Evolutionary conservation across 2,888 invertebrate genomes (phyloP), one percentile per base, ranked within the genome.

Genomic region (Agriopis marginaria): DNA sequence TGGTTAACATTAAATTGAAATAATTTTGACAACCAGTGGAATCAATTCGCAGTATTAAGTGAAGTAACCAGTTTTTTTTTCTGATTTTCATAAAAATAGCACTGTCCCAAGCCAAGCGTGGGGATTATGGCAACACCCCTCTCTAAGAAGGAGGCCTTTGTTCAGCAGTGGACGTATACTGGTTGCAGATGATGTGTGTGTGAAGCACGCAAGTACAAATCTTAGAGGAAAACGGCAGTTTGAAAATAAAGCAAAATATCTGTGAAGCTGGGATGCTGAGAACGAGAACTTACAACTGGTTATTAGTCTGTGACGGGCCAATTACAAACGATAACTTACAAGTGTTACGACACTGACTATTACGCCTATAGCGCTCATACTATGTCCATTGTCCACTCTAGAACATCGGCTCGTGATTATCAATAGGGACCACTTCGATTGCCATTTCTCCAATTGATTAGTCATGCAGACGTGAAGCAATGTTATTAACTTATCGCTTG

Each of bases 391-490:
- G 23, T 32, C 45, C 45, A 45, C 58, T 59, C n/a, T 61, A 69
- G 61, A 56, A 61, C 69, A 63, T 63, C 54, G 59, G 54, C 54
- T 56, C 72, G 72, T 74, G 72, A 71, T 70, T 81, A 81, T 81
- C 81, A 78, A 68, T 74, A 71, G 74, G 75, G 77, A 81, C 77
- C 70, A 76, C 79, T 80, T 70, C 75, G 73, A 80, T 79, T 77
- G 76, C 79, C 80, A 81, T 84, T 84, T 85, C 83, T 82, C 80
- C 80, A 79, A 82, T 80, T 75, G 78, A 82, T 79, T 79, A 78
- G 77, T 80, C 79, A 81, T 79, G 77, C 78, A 77, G 79, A 80
- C 78, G 75, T 83, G 81, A 75, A 77, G 77, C 81, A 80, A 82
- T 81, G 76, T 78, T 80, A 78, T 79, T 79, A 78, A 79, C 75